These are phyloP conservation scores for Diadromus collaris DNA, from an alignment of 2,888 invertebrate genomes.

Conservation along the genomic window DNA sequence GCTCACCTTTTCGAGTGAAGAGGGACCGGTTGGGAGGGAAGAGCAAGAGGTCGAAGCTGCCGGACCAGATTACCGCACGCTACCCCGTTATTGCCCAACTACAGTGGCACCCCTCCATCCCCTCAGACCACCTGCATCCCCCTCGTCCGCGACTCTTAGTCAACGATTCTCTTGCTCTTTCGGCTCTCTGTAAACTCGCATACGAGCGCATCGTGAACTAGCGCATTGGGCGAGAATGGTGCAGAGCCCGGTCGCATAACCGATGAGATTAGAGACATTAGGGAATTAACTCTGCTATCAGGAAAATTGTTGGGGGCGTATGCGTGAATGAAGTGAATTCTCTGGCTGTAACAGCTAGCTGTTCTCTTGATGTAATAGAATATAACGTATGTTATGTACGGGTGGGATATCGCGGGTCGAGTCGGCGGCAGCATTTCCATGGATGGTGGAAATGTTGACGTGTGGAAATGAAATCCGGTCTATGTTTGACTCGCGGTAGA, in stretches of 20 bases:
- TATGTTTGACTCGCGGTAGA: too few species aligned
- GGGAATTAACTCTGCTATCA: constrained; percentile 44
- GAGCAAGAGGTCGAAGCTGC: constrained; percentile 34
- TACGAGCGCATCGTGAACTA: constrained; percentile 23
- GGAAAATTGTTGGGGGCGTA: constrained; percentile 34
- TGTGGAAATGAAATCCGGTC: too few species aligned
- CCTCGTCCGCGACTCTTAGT: constrained; percentile 10
- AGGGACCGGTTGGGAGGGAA: constrained; percentile 21
- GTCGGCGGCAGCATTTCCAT: neutral
- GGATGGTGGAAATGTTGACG: too few species aligned
- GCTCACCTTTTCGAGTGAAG: constrained; percentile 56
- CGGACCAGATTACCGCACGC: constrained; percentile 50
- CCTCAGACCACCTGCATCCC: neutral
- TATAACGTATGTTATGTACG: constrained; percentile 38
- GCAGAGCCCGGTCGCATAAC: constrained; percentile 40
- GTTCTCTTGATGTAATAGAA: constrained; percentile 17
- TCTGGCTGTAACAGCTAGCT: constrained; percentile 31
- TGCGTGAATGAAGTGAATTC: neutral
- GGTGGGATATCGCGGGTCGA: neutral
- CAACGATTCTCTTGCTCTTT: constrained; percentile 27
- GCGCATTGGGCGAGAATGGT: constrained; percentile 9
- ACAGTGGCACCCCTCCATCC: neutral
- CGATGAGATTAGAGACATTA: constrained; percentile 51
- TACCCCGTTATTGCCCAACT: constrained; percentile 48
- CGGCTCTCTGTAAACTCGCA: constrained; percentile 34